These are phyloP conservation scores for Delia radicum DNA, from an alignment of 1,140 invertebrate genomes.

Conservation along the genomic window DNA sequence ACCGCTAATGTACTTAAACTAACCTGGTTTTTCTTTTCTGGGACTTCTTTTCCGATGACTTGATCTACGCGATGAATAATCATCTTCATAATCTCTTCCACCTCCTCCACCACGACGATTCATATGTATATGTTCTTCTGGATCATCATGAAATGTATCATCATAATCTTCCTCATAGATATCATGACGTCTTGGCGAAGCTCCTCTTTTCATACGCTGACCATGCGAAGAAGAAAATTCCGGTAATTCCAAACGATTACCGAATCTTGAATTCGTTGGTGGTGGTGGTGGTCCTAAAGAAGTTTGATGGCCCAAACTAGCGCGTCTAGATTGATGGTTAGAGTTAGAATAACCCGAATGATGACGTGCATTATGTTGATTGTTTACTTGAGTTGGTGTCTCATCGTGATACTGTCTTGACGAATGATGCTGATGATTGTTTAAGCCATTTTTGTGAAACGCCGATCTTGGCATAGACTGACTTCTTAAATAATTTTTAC, in stretches of 20 bases:
- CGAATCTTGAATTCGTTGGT: constrained; percentile 37
- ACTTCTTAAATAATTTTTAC: constrained; percentile 34
- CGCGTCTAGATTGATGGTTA: constrained; percentile 36
- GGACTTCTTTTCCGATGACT: neutral
- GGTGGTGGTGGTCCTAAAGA: neutral
- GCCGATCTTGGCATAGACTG: constrained; percentile 52
- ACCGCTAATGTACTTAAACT: neutral
- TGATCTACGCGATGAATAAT: neutral
- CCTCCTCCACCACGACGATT: neutral
- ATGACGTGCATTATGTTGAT: neutral
- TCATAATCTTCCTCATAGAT: constrained; percentile 34
- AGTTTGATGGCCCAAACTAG: constrained; percentile 2
- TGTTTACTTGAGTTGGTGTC: constrained; percentile 14
- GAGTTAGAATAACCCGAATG: too few relatives aligned
- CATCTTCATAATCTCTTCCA: constrained; percentile 38
- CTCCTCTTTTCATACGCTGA: constrained; percentile 17
- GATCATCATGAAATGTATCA: constrained; percentile 40
- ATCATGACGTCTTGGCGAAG: constrained; percentile 16
- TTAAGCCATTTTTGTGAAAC: constrained; percentile 33
- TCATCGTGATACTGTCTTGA: constrained; percentile 11
- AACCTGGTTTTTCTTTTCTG: constrained; percentile 19
- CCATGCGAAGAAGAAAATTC: constrained; percentile 32
- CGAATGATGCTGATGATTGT: neutral
- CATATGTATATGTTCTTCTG: constrained; percentile 39
- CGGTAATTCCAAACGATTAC: constrained; percentile 47